These are phyloP conservation scores for Taenioides sp. DNA, from an alignment of 2,797 vertebrate species.

Conservation along the genomic window DNA sequence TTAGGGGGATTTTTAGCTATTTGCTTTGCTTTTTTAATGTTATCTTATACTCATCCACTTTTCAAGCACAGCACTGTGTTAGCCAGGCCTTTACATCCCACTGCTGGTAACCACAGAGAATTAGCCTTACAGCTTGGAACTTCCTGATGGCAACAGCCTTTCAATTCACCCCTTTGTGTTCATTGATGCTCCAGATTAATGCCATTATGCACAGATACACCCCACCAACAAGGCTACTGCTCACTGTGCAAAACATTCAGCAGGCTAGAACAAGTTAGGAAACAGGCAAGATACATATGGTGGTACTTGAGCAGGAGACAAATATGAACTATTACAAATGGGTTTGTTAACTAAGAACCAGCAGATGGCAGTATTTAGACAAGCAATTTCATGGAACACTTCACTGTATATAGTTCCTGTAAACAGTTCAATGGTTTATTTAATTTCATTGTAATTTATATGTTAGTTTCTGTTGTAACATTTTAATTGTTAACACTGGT, in stretches of 20 bases:
- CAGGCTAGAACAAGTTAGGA: neutral
- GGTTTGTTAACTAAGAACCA: constrained; percentile 32
- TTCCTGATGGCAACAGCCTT: constrained; percentile 40
- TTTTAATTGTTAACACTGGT: neutral
- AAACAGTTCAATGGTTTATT: neutral
- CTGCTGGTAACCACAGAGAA: constrained; percentile 61
- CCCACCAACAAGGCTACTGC: constrained; percentile 13
- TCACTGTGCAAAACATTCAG: constrained; percentile 15
- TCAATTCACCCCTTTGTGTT: constrained; percentile 58
- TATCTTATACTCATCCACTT: constrained; percentile 1
- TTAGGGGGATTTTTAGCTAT: neutral
- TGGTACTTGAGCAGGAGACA: neutral
- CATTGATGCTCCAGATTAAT: constrained; percentile 40
- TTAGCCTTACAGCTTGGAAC: constrained; percentile 49
- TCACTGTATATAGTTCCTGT: neutral
- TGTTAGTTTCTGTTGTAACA: neutral
- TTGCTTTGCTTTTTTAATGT: constrained; percentile 6
- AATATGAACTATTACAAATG: neutral
- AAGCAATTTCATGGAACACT: neutral
- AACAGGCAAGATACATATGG: constrained; percentile 1
- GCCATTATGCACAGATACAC: constrained; percentile 26
- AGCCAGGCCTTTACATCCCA: constrained; percentile 59
- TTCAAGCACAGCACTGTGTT: constrained; percentile 55
- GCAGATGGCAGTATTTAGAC: constrained; percentile 56
- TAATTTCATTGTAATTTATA: neutral